Base-by-base conservation (phyloP, 1,140 invertebrate species). In the Bombus picipes region DNA sequence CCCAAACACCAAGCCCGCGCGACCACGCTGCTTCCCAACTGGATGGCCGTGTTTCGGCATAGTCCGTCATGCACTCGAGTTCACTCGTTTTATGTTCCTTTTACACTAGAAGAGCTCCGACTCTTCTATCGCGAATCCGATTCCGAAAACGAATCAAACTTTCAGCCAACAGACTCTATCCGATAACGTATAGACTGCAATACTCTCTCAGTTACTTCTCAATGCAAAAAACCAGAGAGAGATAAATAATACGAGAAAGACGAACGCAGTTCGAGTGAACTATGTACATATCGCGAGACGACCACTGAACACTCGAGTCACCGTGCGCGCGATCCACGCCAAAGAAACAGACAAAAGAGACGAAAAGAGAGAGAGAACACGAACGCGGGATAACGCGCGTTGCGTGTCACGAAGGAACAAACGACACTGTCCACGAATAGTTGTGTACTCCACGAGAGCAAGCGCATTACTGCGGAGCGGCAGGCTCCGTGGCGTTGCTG, bases 401-500 rank as follows among this genome's bases (percentile, higher is more conserved):
- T 88, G 77, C 78, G 86, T 80, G 86, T 88, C 88, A 87, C 83
- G 57, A 62, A 72, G 22, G 57, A 47, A 81, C 83, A 59, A 75
- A 59, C 57, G 72, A 28, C 62, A 59, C 78, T 39, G 65, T 72
- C 47, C 62, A 65, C 74, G 62, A 88, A 15, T 22, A 43, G 39
- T 37, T 68, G 88, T 90, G 74, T 89, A 90, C 92, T 92, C 86
- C 65, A 91, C 91, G 92, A 87, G 90, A 90, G 92, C 93, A 92
- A 88, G 93, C 92, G 91, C 94, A 92, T 92, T 93, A 95, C 92
- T 94, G 93, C 93, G 90, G 93, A 92, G 81, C 88, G 84, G 90
- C 88, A 86, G 86, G 85, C 86, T 88, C 92, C 83, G 91, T 80
- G 91, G 89, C 92, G 92, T 88, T 92, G 91, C 83, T 39, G 71